These are phyloP conservation scores for Drosophila mimetica DNA, from an alignment of 2,888 invertebrate genomes.

Conservation along the genomic window DNA sequence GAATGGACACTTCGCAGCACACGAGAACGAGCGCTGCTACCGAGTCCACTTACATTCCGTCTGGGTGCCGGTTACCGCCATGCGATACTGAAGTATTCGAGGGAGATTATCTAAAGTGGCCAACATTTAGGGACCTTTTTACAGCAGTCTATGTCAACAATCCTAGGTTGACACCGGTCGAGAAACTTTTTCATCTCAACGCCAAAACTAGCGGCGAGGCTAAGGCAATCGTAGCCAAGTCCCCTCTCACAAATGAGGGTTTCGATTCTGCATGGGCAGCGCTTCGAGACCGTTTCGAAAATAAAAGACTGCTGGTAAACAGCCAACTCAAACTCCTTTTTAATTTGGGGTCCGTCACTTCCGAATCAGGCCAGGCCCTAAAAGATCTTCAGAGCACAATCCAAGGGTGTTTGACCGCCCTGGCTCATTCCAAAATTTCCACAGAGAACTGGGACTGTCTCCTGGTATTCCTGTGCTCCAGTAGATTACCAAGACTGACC, in stretches of 20 bases:
- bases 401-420: neutral
- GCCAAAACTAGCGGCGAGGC: neutral
- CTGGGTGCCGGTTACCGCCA: too few relatives aligned
- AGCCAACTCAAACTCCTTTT: neutral
- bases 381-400: neutral
- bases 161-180: too few relatives aligned
- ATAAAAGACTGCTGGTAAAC: neutral
- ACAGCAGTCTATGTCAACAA: too few relatives aligned
- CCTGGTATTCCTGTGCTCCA: neutral
- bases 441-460: neutral
- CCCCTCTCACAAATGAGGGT: conserved; percentile 1
- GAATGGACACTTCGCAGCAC: too few relatives aligned
- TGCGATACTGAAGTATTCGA: too few relatives aligned
- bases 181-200: neutral
- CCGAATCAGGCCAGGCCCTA: too few relatives aligned
- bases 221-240: conserved; percentile 2
- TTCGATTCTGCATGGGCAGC: neutral
- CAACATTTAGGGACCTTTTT: too few relatives aligned
- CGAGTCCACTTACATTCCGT: too few relatives aligned
- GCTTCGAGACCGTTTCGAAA: neutral
- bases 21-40: too few relatives aligned
- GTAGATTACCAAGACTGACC: neutral
- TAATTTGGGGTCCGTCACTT: neutral
- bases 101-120: too few relatives aligned
- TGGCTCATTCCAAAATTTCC: neutral